Conservation (phyloP, 2,888 invertebrate species). For the Lasioglossum calceatum region DNA sequence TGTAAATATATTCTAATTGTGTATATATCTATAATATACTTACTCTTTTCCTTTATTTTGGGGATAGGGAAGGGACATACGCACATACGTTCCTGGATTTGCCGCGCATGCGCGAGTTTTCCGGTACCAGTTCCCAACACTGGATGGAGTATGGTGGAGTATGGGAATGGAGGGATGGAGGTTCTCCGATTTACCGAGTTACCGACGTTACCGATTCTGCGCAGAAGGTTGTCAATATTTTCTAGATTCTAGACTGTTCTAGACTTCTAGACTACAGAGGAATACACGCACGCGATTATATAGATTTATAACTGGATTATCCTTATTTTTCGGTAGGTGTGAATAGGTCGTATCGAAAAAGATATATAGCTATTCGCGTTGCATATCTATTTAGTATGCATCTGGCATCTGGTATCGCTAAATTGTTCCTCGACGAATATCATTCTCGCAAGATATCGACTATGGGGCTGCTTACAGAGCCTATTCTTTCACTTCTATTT, state of each 20-base stretch:
- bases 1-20: too few species aligned
- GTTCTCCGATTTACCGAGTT: background rate
- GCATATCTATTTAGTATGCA: background rate
- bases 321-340: background rate
- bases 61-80: too few species aligned
- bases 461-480: background rate
- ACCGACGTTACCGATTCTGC: slow-evolving; percentile 15
- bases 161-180: slow-evolving; percentile 29
- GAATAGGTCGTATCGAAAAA: background rate
- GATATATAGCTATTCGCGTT: background rate
- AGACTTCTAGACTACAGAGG: background rate
- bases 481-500: background rate
- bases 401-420: too few species aligned
- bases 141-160: too few species aligned
- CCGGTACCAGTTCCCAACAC: too few species aligned
- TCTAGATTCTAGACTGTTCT: background rate
- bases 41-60: too few species aligned
- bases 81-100: too few species aligned
- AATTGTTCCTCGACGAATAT: background rate
- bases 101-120: too few species aligned
- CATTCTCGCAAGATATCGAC: too few species aligned
- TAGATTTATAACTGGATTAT: slow-evolving; percentile 7
- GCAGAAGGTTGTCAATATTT: slow-evolving; percentile 21
- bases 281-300: background rate
- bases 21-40: too few species aligned